Base-by-base conservation (phyloP, 53 echinoderm and acorn worm species). In the Paracentrotus lividus region DNA sequence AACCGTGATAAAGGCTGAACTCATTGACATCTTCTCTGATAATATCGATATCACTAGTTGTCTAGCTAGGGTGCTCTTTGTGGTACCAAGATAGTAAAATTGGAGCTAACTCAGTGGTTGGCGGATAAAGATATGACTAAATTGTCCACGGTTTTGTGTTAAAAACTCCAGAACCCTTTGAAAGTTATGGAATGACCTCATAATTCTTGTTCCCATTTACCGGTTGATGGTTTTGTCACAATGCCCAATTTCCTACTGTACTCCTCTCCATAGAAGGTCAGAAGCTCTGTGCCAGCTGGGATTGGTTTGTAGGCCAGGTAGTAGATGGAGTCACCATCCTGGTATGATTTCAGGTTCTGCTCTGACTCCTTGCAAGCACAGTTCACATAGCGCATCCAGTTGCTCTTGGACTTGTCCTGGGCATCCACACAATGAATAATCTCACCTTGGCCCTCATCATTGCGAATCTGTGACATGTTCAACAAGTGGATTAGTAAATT, bases 331-430 rank as follows among this genome's bases (percentile, higher is more conserved):
- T 86, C 86, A 49, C 53, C 68, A 40, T 93, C 85, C 68, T 93
- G 93, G 68, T 65, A 86, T 1, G 86, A 43, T 26, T 42, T 61
- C 93, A 93, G 29, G 53, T 93, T 93, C 86, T 93, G 85, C 34
- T 93, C 93, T 0, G 66, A 31, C 8, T 93, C 93, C 47, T 86
- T 33, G 26, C 86, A 42, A 33, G 86, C 93, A 42, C 85, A 86
- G 93, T 93, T 86, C 33, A 93, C 86, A 47, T 61, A 93, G 34
- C 93, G 93, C 93, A 93, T 86, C 93, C 93, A 93, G 36, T 93
- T 93, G 86, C 65, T 34, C 51, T 65, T 85, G 40, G 64, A 6
- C 44, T 66, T 86, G 13, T 93, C 86, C 40, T 32, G 9, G 16
- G 61, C 93, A 86, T 93, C 93, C 0, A 86, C 36, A 45, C 86